Conservation (phyloP, 2,797 vertebrate genomes). For the Microcaecilia unicolor region DNA sequence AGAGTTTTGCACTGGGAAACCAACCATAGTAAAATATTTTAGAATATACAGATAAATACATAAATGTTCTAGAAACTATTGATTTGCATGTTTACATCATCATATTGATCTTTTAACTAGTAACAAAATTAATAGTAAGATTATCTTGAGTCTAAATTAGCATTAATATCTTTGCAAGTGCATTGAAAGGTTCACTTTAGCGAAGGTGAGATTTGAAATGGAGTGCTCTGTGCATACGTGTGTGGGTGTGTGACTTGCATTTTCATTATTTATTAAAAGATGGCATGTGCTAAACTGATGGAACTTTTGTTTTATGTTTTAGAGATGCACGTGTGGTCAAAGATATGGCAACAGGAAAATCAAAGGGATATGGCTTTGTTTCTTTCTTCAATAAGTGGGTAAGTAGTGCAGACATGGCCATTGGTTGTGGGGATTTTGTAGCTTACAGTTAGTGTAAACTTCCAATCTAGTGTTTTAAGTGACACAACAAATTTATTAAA, state of each 20-base stretch:
- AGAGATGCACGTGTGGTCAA: slow-evolving; percentile 96
- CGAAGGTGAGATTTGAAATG: slow-evolving; percentile 29
- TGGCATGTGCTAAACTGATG: slow-evolving; percentile 18
- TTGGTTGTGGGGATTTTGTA: too few relatives aligned
- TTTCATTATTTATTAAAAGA: background rate
- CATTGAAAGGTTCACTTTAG: slow-evolving; percentile 31
- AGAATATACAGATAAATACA: too few relatives aligned
- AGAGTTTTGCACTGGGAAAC: slow-evolving; percentile 28
- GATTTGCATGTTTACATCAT: slow-evolving; percentile 52
- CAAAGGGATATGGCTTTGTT: slow-evolving; percentile 96
- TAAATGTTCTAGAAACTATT: slow-evolving; percentile 30
- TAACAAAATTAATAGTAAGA: slow-evolving; percentile 17
- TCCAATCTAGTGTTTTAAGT: too few relatives aligned
- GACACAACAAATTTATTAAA: too few relatives aligned
- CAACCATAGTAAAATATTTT: slow-evolving; percentile 23
- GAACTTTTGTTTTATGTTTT: slow-evolving; percentile 45
- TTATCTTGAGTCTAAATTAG: slow-evolving; percentile 28
- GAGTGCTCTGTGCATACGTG: too few relatives aligned
- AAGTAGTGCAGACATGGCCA: slow-evolving; percentile 30
- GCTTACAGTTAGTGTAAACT: too few relatives aligned
- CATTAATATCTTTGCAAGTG: slow-evolving; percentile 26
- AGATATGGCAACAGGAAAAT: slow-evolving; percentile 96
- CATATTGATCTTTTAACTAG: slow-evolving; percentile 27
- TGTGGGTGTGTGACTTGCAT: slow-evolving; percentile 26
- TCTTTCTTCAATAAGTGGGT: slow-evolving; percentile 99